Percentiles rank a stretch among this genome's conserved stretches.
Conservation (phyloP, 2,797 vertebrate genomes). For the Megaceryle alcyon region DNA sequence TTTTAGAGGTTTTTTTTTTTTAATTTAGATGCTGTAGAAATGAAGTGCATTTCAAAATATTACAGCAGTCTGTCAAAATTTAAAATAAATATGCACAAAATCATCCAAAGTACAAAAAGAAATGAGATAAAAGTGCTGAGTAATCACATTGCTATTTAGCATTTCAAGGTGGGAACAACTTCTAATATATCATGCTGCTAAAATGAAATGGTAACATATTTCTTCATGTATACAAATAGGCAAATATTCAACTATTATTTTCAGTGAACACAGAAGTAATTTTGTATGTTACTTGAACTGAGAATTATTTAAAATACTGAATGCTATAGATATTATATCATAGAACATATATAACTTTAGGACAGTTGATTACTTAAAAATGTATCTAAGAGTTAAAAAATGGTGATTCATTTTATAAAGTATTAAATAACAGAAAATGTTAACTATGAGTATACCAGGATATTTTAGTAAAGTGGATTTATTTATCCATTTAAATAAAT, state of each 20-base stretch:
- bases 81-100: conserved; percentile 25
- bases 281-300: not conserved
- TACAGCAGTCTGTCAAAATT: not conserved
- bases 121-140: not conserved
- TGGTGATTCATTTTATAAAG: not conserved
- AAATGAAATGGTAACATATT: conserved; percentile 30
- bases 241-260: not conserved
- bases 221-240: not conserved
- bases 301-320: not conserved
- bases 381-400: not conserved
- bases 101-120: conserved; percentile 34
- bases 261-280: not conserved
- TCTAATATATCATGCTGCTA: conserved; percentile 37
- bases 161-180: conserved; percentile 44
- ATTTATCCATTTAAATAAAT: not conserved
- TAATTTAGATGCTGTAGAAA: not conserved
- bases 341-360: not conserved
- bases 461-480: not conserved
- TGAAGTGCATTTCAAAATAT: conserved; percentile 47
- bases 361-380: not conserved
- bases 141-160: conserved; percentile 54
- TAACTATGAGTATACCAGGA: not conserved
- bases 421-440: not conserved
- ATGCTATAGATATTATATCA: not conserved
- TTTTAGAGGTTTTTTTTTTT: not conserved